These are phyloP conservation scores for Drosophila takahashii DNA, from an alignment of 1,140 invertebrate species.

Conservation along the genomic window DNA sequence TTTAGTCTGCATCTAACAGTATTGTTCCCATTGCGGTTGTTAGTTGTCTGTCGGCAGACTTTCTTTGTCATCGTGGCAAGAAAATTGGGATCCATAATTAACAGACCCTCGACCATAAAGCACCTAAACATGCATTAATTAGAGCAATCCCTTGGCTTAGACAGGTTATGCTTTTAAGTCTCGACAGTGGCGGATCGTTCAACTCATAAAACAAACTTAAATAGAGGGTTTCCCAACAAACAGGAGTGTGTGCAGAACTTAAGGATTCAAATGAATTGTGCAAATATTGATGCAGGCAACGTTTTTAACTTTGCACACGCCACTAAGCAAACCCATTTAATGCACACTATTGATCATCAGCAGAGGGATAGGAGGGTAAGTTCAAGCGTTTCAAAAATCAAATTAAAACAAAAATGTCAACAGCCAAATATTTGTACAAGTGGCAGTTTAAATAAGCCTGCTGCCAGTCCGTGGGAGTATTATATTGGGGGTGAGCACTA, in stretches of 20 bases:
- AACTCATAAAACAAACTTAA: constrained; percentile 37
- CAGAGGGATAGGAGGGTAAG: constrained; percentile 24
- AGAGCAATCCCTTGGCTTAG: constrained; percentile 36
- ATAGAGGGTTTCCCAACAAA: constrained; percentile 26
- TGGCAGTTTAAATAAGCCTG: constrained; percentile 9
- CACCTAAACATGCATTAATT: constrained; percentile 44
- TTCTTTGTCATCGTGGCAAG: constrained; percentile 5
- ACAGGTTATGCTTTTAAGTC: constrained; percentile 45
- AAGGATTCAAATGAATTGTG: constrained; percentile 40
- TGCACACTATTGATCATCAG: constrained; percentile 32
- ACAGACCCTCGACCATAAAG: constrained; percentile 30
- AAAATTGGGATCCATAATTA: constrained; percentile 51
- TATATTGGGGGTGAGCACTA: background rate
- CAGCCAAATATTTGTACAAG: constrained; percentile 53
- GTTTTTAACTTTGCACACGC: constrained; percentile 53
- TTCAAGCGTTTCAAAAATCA: constrained; percentile 52
- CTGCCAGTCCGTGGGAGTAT: constrained; percentile 7
- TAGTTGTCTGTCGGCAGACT: constrained; percentile 5
- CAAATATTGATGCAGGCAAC: constrained; percentile 66
- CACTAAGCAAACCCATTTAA: constrained; percentile 66
- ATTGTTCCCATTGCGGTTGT: constrained; percentile 2
- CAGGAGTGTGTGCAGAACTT: constrained; percentile 25
- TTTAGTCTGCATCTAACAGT: constrained; percentile 41
- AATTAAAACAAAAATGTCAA: constrained; percentile 63
- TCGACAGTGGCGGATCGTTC: constrained; percentile 44